These are phyloP conservation scores for Trachelipus rathkii DNA, from an alignment of 1,140 invertebrate species.

Conservation along the genomic window DNA sequence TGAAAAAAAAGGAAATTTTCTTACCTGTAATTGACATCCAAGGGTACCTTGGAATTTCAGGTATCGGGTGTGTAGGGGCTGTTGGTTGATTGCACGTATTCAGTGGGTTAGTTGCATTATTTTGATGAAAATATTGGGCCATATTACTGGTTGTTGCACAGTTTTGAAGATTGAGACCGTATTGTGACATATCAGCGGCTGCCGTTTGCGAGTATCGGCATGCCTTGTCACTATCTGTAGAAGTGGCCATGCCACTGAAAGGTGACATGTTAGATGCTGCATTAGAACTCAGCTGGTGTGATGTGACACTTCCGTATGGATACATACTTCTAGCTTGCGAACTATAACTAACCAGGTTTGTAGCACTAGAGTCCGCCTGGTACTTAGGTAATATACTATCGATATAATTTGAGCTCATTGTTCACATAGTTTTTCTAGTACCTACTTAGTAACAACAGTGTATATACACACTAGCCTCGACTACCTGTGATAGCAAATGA, in stretches of 20 bases:
- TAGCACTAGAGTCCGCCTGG: conserved; percentile 70
- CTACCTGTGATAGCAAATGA: conserved; percentile 47
- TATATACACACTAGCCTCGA: conserved; percentile 43
- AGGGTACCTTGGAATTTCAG: conserved; percentile 86
- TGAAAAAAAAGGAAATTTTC: conserved; percentile 41
- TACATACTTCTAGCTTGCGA: conserved; percentile 58
- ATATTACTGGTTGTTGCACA: conserved; percentile 54
- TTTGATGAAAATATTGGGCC: conserved; percentile 49
- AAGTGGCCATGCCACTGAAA: conserved; percentile 48
- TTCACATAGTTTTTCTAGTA: conserved; percentile 50
- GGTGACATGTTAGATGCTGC: conserved; percentile 56
- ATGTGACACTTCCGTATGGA: conserved; percentile 64
- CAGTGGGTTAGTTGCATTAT: conserved; percentile 61
- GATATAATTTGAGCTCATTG: conserved; percentile 94
- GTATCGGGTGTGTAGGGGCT: conserved; percentile 60
- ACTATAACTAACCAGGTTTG: conserved; percentile 49
- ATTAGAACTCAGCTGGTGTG: conserved; percentile 65
- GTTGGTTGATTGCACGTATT: conserved; percentile 60
- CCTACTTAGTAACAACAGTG: conserved; percentile 46
- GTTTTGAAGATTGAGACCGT: conserved; percentile 63
- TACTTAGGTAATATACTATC: conserved; percentile 96
- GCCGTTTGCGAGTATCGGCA: conserved; percentile 65
- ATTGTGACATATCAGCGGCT: conserved; percentile 49
- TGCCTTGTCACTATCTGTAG: conserved; percentile 66
- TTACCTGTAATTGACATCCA: conserved; percentile 96